Conservation (phyloP, 2,797 vertebrate species). For the Microctenopoma stevenorrisi region DNA sequence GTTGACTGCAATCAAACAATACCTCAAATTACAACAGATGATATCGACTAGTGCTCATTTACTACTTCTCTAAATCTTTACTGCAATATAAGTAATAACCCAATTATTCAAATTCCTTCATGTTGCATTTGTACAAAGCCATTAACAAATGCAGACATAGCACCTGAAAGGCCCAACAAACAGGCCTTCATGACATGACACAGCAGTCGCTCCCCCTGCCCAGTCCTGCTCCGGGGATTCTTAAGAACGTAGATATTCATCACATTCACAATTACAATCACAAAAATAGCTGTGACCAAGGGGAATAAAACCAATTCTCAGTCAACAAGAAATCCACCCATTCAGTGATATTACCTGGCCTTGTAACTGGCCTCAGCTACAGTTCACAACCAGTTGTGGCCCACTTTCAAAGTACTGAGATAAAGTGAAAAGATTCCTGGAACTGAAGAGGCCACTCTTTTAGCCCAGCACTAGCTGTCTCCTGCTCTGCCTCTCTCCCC, state of each 20-base stretch:
- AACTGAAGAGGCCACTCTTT: conserved; percentile 59
- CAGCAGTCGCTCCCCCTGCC: conserved; percentile 23
- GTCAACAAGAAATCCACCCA: conserved; percentile 42
- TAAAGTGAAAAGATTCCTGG: conserved; percentile 11
- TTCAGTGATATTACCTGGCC: conserved; percentile 58
- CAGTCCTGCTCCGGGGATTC: neutral
- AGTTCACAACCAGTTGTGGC: conserved; percentile 36
- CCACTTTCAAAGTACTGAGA: conserved; percentile 34
- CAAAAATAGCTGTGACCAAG: neutral
- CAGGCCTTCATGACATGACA: conserved; percentile 49
- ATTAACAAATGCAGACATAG: conserved; percentile 9
- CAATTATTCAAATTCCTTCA: neutral
- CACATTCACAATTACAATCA: neutral
- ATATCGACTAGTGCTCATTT: neutral
- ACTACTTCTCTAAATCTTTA: neutral
- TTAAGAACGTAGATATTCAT: neutral
- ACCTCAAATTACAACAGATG: neutral
- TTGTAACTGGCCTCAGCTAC: conserved; percentile 42
- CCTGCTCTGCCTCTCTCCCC: conserved; percentile 48
- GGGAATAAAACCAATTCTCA: conserved; percentile 19
- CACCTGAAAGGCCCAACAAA: conserved; percentile 19
- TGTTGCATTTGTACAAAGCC: neutral
- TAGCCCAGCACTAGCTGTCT: conserved; percentile 35
- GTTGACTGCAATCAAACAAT: neutral
- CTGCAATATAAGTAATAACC: neutral